Base-by-base conservation (phyloP, 2,113 vertebrate species). In the Periophthalmus modestus region DNA sequence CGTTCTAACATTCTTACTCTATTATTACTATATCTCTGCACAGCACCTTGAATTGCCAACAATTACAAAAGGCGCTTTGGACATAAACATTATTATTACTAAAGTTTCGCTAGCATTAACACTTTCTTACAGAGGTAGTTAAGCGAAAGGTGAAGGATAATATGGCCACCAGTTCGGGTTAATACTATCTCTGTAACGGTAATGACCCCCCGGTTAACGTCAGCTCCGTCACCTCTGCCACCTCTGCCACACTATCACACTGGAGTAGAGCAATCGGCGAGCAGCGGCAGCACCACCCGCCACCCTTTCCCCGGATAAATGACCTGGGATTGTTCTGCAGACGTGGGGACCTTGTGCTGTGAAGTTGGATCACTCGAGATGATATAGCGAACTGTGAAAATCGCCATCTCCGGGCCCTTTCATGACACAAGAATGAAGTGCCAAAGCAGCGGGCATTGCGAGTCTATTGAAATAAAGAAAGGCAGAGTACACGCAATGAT, bases 351-450 rank as follows among this genome's bases (percentile, higher is more conserved):
- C 28, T 5, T 55, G 78, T 9, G 55, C 68, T 18, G 19, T 34
- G 66, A 61, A 82, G 74, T 69, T 74, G 67, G 71, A 87, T 85
- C 74, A 59, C 74, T 82, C 83, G 47, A 87, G 79, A 72, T 67
- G 74, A 80, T 66, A 81, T 79, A 82, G 68, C 39, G 69, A 72
- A 73, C 7, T 82, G 85, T 90, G 86, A 82, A 90, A 88, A 88
- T 88, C 84, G 76, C n/a, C 90, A 82, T 83, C 74, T 75, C 61
- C 33, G 61, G 24, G 62, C 71, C 80, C 75, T 73, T 88, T 87
- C 72, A 74, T 82, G 73, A 66, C 71, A 55, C 70, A 57, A 61
- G 72, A 43, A 68, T 77, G 81, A 65, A 84, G 77, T 63, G 77
- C 66, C 72, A 81, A 69, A 28, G 78, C 36, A 73, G 52, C 72